A percentile compares a stretch with the other conserved stretches of the same genome.
Evolutionary conservation across 2,113 vertebrate species (phyloP).

Genomic region (Mirza zaza): DNA sequence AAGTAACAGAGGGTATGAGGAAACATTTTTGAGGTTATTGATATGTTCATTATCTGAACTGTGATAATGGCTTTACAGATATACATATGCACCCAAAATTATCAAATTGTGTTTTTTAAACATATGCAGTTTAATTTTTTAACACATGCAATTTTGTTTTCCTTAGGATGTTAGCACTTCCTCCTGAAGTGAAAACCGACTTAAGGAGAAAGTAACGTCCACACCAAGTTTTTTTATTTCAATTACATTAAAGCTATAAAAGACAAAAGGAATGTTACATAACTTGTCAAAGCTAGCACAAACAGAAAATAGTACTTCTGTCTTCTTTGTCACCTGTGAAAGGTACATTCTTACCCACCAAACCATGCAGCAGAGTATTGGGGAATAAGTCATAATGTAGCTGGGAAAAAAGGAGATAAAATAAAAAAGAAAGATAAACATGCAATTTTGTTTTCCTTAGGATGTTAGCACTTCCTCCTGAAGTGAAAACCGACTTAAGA

Average conservation of each 20-base stretch:
- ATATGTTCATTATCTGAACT: background rate
- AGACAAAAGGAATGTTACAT: background rate
- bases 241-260: background rate
- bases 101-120: background rate
- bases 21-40: background rate
- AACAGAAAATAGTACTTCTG: background rate
- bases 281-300: background rate
- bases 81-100: background rate
- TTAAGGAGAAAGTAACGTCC: no score
- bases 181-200: no score
- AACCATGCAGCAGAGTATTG: background rate
- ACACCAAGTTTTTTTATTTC: no score
- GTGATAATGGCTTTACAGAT: background rate
- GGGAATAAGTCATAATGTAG: background rate
- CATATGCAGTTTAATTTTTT: background rate
- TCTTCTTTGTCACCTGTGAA: background rate
- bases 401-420: background rate
- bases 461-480: background rate
- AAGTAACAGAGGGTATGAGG: background rate
- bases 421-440: background rate
- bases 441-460: conserved; percentile 8
- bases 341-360: background rate
- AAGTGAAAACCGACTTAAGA: background rate
- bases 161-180: no score
- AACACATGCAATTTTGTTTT: no score